Base-by-base conservation (phyloP, 2,888 invertebrate genomes). In the Kuschelorhynchus macadamiae region DNA sequence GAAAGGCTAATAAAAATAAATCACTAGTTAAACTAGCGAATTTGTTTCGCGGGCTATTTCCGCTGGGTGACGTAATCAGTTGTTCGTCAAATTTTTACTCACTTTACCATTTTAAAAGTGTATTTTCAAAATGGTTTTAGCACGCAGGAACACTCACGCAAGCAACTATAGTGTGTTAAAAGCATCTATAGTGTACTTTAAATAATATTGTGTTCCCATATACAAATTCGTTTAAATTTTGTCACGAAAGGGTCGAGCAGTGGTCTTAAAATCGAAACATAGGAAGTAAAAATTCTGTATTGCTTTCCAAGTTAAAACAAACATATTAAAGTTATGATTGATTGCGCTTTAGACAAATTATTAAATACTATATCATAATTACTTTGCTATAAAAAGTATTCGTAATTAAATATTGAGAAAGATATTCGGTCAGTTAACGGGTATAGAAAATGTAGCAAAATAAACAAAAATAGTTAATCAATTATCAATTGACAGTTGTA, bases 41-140 rank as follows among this genome's bases (percentile, higher is more conserved):
- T 69, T 70, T 55, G 63, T 60, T 64, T 47, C 63, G 59, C 49
- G 53, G 61, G 63, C 70, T 70, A 73, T 71, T 73, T 72, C 72
- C 73, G 60, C 33, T 67, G 60, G 66, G 53, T 69, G 73, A 73
- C 72, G 67, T 65, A 67, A 74, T 74, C 71, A 56, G 71, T 67
- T 69, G 72, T 74, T 71, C 71, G 71, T 71, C 71, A 74, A 72
- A 74, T 74, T 74, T 74, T 71, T 71, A 70, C 69, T 70, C 72
- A 71, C 72, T 69, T 67, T 64, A 59, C 70, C 66, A 52, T 70
- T 72, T 72, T 72, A 63, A 68, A 68, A 67, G 68, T 68, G 66
- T 66, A 71, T 70, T 69, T 67, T 69, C 63, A 59, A 71, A 67
- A 60, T 52, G 64, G 56, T 60, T 52, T 49, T 44, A 55, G 69